Percentiles rank a stretch among this genome's conserved stretches.
phyloP scores from a whole-genome alignment of 2,113 vertebrate genomes.

The Proteles cristata region DNA sequence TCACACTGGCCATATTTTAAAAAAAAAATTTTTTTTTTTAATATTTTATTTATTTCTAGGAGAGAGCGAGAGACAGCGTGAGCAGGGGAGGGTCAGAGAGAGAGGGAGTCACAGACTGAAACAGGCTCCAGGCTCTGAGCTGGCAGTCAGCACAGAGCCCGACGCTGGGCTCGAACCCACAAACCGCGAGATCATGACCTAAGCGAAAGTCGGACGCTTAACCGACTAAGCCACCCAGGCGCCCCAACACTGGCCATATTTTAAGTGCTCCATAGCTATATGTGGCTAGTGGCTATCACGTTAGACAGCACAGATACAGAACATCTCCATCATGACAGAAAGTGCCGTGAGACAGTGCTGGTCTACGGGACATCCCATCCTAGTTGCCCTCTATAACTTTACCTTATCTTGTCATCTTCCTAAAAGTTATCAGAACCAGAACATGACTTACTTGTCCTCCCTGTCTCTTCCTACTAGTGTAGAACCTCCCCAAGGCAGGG shows the following conservation, averaged over 20 bases:
- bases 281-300: not conserved
- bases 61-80: too few species aligned
- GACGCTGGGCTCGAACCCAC: too few species aligned
- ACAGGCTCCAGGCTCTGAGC: too few species aligned
- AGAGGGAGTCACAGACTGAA: too few species aligned
- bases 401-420: not conserved
- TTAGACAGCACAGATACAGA: not conserved
- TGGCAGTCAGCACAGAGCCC: too few species aligned
- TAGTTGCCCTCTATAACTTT: not conserved
- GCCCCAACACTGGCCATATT: not conserved
- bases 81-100: too few species aligned
- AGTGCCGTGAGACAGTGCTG: not conserved
- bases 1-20: not conserved
- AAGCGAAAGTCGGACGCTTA: too few species aligned
- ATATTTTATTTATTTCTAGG: too few species aligned
- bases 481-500: not conserved
- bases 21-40: too few species aligned
- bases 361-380: not conserved
- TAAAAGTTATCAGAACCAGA: not conserved
- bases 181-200: too few species aligned
- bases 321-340: not conserved
- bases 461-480: not conserved
- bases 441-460: not conserved
- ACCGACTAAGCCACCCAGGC: too few species aligned
- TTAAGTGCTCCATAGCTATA: not conserved